Evolutionary conservation across 2,797 vertebrate species (phyloP), one percentile per base, ranked within the genome.

Genomic region (Sebastes hubbsi): DNA sequence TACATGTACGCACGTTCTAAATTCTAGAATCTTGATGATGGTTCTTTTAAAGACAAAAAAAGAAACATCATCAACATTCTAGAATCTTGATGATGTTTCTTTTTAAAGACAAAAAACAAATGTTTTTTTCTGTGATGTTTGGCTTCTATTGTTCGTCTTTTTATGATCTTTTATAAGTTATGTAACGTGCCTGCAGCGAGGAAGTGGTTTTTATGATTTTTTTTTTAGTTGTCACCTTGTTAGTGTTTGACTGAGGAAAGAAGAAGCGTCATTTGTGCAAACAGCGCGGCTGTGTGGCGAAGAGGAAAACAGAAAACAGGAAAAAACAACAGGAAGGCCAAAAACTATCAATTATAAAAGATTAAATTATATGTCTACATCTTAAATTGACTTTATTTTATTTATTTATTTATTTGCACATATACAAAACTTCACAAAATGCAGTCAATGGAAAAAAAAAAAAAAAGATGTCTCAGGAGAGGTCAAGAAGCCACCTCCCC

Each of bases 221-320:
- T 52, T 38, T 11, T 49, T 11, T 20, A 72, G 71, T 67, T 80
- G 72, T 84, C 85, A 81, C 81, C 75, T 72, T 54, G 22, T 55
- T 0, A 24, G 42, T 46, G 42, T 46, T 9, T 52, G 46, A 55
- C 34, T 32, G 18, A 2, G 34, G 27, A 52, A 74, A 65, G 6
- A 69, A 49, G 61, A 58, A 22, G 59, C 73, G 52, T 78, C 70
- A 18, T 18, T 74, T 87, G 86, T 85, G 91, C 76, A 74, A 94
- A 94, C 90, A 94, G 94, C 93, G 91, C 92, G 73, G 88, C 92
- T 87, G 58, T 89, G 92, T 91, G 94, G 93, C 12, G 84, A 30
- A 80, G 77, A 78, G 20, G 68, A 76, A 72, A 9, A 49, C 22
- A 69, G 12, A 10, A 52, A 49, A 46, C 6, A 32, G 30, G 9